phyloP scores from a whole-genome alignment of 2,113 vertebrate genomes.

The Hemiscyllium ocellatum region DNA sequence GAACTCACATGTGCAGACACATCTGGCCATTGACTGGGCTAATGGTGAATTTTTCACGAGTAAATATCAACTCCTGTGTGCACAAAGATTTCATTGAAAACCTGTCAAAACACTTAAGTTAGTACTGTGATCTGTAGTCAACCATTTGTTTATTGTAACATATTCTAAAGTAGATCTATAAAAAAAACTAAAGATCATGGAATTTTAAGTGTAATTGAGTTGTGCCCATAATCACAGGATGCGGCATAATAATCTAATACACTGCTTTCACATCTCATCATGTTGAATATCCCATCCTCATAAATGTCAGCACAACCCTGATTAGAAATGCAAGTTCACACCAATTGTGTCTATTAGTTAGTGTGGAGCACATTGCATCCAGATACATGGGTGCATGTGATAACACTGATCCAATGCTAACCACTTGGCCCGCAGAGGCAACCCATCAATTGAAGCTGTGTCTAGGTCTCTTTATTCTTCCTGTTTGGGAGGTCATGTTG shows the following conservation, averaged over 20 bases:
- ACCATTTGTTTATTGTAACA: neutral
- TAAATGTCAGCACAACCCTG: neutral
- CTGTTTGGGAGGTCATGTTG: no score
- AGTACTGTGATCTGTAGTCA: neutral
- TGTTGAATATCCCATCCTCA: no score
- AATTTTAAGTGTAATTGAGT: neutral
- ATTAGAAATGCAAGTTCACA: neutral
- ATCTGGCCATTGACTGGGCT: neutral
- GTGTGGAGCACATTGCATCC: neutral
- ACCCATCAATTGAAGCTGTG: neutral
- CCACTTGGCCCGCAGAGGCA: neutral
- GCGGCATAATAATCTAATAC: neutral
- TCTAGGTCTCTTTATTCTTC: neutral
- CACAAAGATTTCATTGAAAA: neutral
- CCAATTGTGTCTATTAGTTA: neutral
- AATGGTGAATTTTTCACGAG: neutral
- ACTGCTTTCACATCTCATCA: no score
- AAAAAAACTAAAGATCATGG: neutral
- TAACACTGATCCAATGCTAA: neutral
- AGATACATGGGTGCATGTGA: neutral
- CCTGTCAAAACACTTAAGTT: neutral
- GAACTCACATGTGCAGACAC: neutral
- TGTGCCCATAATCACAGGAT: no score
- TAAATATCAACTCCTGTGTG: neutral
- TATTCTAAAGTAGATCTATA: neutral